These are phyloP conservation scores for Noctuana brunneofusca DNA, from an alignment of 2,888 invertebrate species.

Conservation along the genomic window DNA sequence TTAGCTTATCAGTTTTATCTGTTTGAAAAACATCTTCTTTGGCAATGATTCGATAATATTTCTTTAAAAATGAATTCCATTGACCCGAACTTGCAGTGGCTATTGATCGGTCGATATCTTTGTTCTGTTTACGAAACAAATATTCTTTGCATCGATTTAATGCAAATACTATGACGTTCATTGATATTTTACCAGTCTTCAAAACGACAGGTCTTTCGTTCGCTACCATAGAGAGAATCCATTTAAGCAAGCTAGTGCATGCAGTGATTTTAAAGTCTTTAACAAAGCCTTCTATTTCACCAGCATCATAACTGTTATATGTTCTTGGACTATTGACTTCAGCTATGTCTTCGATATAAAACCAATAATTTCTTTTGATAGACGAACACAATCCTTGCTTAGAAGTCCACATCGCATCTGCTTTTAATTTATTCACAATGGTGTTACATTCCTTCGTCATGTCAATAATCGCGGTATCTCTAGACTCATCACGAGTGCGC, in stretches of 20 bases:
- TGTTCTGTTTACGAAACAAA: slow-evolving; percentile 82
- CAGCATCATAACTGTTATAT: slow-evolving; percentile 83
- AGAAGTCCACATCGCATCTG: slow-evolving; percentile 68
- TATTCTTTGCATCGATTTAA: slow-evolving; percentile 87
- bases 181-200: slow-evolving; percentile 78
- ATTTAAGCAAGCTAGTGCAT: slow-evolving; percentile 89
- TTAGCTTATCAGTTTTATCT: slow-evolving; percentile 60
- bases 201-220: slow-evolving; percentile 71
- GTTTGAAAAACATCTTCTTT: slow-evolving; percentile 77
- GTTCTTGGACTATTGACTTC: slow-evolving; percentile 88
- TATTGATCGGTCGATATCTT: slow-evolving; percentile 84
- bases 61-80: slow-evolving; percentile 87
- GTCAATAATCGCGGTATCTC: slow-evolving; percentile 48
- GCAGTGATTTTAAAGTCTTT: slow-evolving; percentile 91
- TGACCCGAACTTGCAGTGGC: slow-evolving; percentile 73
- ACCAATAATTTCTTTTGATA: slow-evolving; percentile 85
- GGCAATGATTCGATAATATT: slow-evolving; percentile 85
- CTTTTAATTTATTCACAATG: slow-evolving; percentile 65
- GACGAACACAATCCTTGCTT: slow-evolving; percentile 79
- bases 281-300: slow-evolving; percentile 83
- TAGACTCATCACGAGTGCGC: slow-evolving; percentile 54
- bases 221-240: slow-evolving; percentile 67
- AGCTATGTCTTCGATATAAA: slow-evolving; percentile 82
- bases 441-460: slow-evolving; percentile 53
- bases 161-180: slow-evolving; percentile 86